These are phyloP conservation scores for Sebastes diaconus DNA, from an alignment of 2,797 vertebrate species.

Conservation along the genomic window DNA sequence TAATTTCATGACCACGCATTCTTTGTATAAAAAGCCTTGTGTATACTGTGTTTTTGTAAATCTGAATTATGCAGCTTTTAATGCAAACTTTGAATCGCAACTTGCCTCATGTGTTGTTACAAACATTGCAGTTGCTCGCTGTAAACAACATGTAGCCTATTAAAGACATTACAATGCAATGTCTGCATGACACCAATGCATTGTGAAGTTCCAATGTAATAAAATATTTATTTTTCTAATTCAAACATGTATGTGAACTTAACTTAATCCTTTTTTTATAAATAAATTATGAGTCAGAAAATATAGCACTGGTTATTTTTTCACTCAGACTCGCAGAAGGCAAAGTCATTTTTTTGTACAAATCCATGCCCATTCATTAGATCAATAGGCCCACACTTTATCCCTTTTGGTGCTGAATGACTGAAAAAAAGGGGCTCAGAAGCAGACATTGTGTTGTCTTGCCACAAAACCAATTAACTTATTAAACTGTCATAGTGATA, in stretches of 20 bases:
- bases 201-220: constrained; percentile 64
- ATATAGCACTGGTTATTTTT: constrained; percentile 8
- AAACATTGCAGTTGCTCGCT: constrained; percentile 34
- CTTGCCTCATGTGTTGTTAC: constrained; percentile 17
- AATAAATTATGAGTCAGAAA: constrained; percentile 60
- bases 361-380: constrained; percentile 9
- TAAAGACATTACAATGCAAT: constrained; percentile 31
- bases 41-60: constrained; percentile 49
- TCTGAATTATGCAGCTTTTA: constrained; percentile 34
- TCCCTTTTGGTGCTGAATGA: constrained; percentile 34
- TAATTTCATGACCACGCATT: constrained; percentile 59
- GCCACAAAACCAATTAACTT: constrained; percentile 47
- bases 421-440: neutral
- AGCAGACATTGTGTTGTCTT: neutral
- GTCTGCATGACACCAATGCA: constrained; percentile 59
- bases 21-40: constrained; percentile 44
- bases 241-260: constrained; percentile 63
- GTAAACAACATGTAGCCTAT: constrained; percentile 22
- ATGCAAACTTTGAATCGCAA: constrained; percentile 21
- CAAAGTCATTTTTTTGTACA: neutral
- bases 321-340: neutral
- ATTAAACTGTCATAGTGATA: constrained; percentile 47
- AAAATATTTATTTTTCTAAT: constrained; percentile 79
- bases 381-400: neutral
- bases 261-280: constrained; percentile 63